phyloP scores from a whole-genome alignment of 2,797 vertebrate species.

The Cossypha caffra region DNA sequence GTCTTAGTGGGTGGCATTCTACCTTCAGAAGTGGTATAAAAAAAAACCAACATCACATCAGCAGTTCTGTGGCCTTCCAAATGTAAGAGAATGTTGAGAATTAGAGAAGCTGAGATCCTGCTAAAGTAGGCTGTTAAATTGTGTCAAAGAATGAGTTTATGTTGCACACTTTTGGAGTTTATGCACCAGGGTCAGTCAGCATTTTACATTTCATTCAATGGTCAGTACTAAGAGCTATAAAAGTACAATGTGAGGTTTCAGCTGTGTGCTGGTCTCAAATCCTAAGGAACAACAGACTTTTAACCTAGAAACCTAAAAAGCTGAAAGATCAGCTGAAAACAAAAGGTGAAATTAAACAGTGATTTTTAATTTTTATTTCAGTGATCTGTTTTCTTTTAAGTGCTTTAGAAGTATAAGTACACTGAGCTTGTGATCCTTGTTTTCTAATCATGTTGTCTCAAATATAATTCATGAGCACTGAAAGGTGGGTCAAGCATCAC shows the following conservation, averaged over 20 bases:
- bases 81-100: background rate
- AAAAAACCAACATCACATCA: background rate
- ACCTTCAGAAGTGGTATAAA: constrained; percentile 22
- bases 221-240: background rate
- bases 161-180: background rate
- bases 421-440: background rate
- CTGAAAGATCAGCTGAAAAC: background rate
- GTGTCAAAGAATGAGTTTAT: background rate
- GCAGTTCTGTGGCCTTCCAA: background rate
- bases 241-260: background rate
- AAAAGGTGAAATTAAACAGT: background rate
- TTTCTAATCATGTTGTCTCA: background rate
- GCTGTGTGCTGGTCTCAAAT: background rate
- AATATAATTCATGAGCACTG: background rate
- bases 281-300: background rate
- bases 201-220: background rate
- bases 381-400: background rate
- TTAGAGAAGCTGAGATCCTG: background rate
- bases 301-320: background rate
- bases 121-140: background rate
- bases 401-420: background rate
- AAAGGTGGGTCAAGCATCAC: background rate
- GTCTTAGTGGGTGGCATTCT: constrained; percentile 39
- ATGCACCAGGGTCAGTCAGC: background rate
- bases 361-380: background rate